phyloP scores from a whole-genome alignment of 2,888 invertebrate genomes.

The Nephrotoma appendiculata region DNA sequence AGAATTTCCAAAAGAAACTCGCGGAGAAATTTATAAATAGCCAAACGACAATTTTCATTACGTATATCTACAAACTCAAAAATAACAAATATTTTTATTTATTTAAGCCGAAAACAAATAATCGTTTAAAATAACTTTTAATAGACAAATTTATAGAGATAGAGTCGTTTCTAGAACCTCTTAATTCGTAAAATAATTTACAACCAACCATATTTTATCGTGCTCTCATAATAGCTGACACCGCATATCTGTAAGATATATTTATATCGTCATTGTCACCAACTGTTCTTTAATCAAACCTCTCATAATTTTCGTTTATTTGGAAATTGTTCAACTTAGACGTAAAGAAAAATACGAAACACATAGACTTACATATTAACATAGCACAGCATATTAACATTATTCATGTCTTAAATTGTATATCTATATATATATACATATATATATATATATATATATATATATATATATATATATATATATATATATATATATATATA shows the following conservation, averaged over 20 bases:
- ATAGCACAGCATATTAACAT: background rate
- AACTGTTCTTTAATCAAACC: background rate
- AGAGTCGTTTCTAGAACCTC: background rate
- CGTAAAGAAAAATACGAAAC: background rate
- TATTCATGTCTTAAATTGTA: background rate
- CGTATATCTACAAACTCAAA: background rate
- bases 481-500: no score
- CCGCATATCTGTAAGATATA: background rate
- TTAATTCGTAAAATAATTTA: background rate
- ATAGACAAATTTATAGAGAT: background rate
- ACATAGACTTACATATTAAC: background rate
- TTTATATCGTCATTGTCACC: background rate
- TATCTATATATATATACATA: no score
- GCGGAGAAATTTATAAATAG: background rate
- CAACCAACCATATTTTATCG: background rate
- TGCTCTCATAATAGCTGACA: background rate
- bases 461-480: no score
- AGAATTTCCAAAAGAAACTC: background rate
- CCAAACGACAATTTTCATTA: background rate
- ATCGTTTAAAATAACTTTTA: background rate
- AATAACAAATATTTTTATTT: background rate
- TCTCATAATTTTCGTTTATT: background rate
- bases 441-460: no score
- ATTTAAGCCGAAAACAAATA: background rate
- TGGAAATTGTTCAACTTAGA: background rate